Evolutionary conservation across 2,113 vertebrate genomes (phyloP), one percentile per base, ranked within the genome.

Genomic region (Melanotaenia duboulayi): DNA sequence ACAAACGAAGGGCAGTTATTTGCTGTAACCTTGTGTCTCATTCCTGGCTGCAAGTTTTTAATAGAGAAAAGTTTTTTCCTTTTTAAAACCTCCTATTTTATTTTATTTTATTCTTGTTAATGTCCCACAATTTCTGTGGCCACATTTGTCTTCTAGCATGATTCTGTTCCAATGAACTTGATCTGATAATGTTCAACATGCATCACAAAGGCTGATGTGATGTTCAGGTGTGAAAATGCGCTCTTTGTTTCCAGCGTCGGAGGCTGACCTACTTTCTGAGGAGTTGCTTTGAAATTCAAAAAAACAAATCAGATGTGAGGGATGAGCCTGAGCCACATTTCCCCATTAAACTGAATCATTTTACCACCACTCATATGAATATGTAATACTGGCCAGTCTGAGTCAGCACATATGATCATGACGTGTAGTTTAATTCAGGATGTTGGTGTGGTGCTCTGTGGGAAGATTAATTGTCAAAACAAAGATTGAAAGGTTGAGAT

Each of bases 281-380:
- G 24, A 22, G 20, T 40, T 52, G 42, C 25, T 80, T 65, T 69
- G 39, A 52, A 66, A 81, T 77, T 74, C 28, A 73, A 25, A 78
- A n/a, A 32, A 17, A 51, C 49, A 54, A 56, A 50, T 13, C n/a
- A 24, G 39, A 55, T 50, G 50, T 17, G 35, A 66, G 52, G 66
- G 39, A 63, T 7, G 35, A 50, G 24, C 10, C 42, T 37, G 61
- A 54, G 22, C 14, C 28, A n/a, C 55, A 48, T 59, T 37, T 39
- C 22, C 13, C 54, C 22, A 0, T 10, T 13, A 4, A 28, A 58
- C 52, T 13, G 1, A 35, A 6, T 37, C 9, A 4, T 20, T 32
- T 58, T n/a, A 39, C 1, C 17, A 19, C 44, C 2, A 22, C 44
- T 32, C 10, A 24, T 46, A 9, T 59, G 39, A 37, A 57, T 50